phyloP scores from a whole-genome alignment of 2,888 invertebrate genomes.

The Nemotelus nigrinus region DNA sequence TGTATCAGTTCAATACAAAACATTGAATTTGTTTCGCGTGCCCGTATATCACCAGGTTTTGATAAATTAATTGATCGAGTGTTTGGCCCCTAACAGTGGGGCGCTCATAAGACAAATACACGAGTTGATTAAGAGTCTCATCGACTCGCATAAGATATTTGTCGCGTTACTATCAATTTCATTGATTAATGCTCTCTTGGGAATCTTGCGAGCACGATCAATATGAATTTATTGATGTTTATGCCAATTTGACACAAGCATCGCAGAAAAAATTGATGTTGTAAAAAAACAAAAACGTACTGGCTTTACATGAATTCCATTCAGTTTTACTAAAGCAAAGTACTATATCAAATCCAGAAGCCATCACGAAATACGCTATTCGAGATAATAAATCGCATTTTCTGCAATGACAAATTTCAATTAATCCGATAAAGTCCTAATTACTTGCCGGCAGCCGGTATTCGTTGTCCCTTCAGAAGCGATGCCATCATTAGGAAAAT shows the following conservation, averaged over 20 bases:
- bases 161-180: constrained; percentile 15
- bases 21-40: constrained; percentile 24
- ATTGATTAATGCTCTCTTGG: constrained; percentile 12
- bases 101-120: constrained; percentile 7
- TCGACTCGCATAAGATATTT: constrained; percentile 19
- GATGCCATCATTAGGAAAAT: constrained; percentile 45
- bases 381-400: not conserved
- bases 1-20: constrained; percentile 5
- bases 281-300: not conserved
- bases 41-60: constrained; percentile 32
- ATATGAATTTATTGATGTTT: not conserved
- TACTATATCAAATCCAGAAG: not conserved
- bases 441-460: constrained; percentile 24
- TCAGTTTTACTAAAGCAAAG: not conserved
- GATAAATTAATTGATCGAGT: constrained; percentile 30
- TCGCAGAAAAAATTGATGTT: not conserved
- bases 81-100: constrained; percentile 19
- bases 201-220: constrained; percentile 4
- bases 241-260: not conserved
- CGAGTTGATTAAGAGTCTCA: constrained; percentile 24
- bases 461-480: not conserved
- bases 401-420: constrained; percentile 46
- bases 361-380: not conserved
- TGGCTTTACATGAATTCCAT: not conserved
- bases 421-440: constrained; percentile 42